These are phyloP conservation scores for Potamilus streckersoni DNA, from an alignment of 1,140 invertebrate genomes.

Conservation along the genomic window DNA sequence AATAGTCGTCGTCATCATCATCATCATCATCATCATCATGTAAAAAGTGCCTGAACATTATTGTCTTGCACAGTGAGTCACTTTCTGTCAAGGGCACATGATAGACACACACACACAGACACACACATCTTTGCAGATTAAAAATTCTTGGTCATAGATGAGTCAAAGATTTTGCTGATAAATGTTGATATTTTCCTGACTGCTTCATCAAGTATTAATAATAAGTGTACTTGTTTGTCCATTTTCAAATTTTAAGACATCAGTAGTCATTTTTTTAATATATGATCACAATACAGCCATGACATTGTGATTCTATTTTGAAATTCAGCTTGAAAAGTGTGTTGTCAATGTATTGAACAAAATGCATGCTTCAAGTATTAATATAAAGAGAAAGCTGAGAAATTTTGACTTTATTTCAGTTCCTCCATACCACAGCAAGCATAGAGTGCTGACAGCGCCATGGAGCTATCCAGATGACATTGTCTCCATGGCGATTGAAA, in stretches of 20 bases:
- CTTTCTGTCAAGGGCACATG: too few relatives aligned
- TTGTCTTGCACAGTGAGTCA: too few relatives aligned
- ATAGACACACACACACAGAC: too few relatives aligned
- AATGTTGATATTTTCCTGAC: not conserved
- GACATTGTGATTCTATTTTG: not conserved
- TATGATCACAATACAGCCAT: not conserved
- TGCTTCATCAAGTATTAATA: not conserved
- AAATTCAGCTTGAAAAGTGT: conserved; percentile 6
- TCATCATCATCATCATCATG: too few relatives aligned
- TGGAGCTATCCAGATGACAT: conserved; percentile 80
- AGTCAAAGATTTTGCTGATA: not conserved
- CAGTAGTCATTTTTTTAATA: too few relatives aligned
- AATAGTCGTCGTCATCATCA: too few relatives aligned
- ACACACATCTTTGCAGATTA: not conserved
- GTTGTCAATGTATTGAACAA: not conserved
- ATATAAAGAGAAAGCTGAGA: not conserved
- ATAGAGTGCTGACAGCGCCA: conserved; percentile 80
- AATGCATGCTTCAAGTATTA: not conserved
- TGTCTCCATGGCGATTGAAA: conserved; percentile 51
- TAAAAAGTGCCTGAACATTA: too few relatives aligned
- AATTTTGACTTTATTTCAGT: conserved; percentile 70
- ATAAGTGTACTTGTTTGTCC: too few relatives aligned
- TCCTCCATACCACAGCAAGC: conserved; percentile 82
- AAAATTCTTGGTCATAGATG: not conserved
- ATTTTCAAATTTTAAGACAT: too few relatives aligned